Conservation (phyloP, 2,797 vertebrate genomes). For the Ctenosaura bakeri region DNA sequence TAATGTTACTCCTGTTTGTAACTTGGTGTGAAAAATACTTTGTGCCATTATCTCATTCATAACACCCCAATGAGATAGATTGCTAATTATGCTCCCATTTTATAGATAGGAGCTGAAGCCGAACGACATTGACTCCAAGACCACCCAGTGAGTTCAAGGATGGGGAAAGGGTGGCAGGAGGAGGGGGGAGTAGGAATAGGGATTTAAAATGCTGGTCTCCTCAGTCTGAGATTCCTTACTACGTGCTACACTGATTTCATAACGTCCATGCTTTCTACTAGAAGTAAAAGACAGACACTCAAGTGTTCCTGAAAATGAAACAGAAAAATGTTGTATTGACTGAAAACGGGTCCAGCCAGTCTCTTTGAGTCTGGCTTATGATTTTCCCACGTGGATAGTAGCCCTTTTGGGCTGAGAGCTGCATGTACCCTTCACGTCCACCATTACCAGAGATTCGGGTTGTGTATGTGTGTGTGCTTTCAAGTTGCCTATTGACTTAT, state of each 20-base stretch:
- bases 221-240: conserved; percentile 1
- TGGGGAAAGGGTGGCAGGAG: neutral
- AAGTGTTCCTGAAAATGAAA: conserved; percentile 2
- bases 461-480: too few relatives aligned
- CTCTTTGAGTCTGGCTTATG: neutral
- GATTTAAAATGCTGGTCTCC: conserved; percentile 22
- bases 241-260: conserved; percentile 24
- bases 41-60: conserved; percentile 36
- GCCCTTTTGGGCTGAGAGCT: neutral
- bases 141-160: conserved; percentile 45
- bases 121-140: conserved; percentile 35
- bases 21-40: conserved; percentile 39
- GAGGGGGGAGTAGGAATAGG: neutral
- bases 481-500: too few relatives aligned
- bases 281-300: conserved; percentile 11
- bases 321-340: neutral
- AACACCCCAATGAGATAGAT: conserved; percentile 43
- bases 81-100: conserved; percentile 51
- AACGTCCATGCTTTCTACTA: neutral
- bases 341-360: too few relatives aligned
- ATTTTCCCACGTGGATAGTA: neutral
- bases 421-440: neutral
- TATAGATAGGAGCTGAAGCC: conserved; percentile 43
- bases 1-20: conserved; percentile 16
- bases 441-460: neutral